These are phyloP conservation scores for Eucidaris tribuloides DNA, from an alignment of 35 echinoderm and acorn worm species.

Conservation along the genomic window DNA sequence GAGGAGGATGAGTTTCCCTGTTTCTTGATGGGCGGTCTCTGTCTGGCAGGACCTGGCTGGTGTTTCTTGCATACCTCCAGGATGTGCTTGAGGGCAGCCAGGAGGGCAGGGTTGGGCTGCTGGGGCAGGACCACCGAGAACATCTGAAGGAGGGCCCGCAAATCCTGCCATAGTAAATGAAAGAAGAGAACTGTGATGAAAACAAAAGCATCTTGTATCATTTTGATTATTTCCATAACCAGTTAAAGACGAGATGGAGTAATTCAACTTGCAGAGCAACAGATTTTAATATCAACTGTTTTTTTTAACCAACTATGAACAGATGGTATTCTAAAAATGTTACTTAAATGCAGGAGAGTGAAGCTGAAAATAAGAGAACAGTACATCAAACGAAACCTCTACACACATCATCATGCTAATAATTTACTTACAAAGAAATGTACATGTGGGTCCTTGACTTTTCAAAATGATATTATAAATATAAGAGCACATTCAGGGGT, in stretches of 20 bases:
- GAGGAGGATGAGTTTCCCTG: conserved; percentile 5
- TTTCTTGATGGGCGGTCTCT: neutral
- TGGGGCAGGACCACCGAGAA: conserved; percentile 59
- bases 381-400: too few relatives aligned
- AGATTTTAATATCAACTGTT: too few relatives aligned
- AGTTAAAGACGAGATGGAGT: neutral
- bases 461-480: too few relatives aligned
- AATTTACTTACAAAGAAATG: too few relatives aligned
- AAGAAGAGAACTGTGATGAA: neutral
- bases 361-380: too few relatives aligned
- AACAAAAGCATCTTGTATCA: neutral
- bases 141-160: conserved; percentile 72
- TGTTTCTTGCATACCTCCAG: conserved; percentile 40
- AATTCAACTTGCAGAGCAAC: too few relatives aligned
- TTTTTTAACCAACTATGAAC: too few relatives aligned
- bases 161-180: conserved; percentile 44
- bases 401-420: too few relatives aligned
- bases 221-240: neutral
- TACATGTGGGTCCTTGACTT: too few relatives aligned
- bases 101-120: conserved; percentile 29
- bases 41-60: neutral
- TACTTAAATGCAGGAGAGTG: too few relatives aligned
- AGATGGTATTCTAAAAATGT: too few relatives aligned
- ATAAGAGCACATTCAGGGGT: too few relatives aligned
- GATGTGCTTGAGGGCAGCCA: conserved; percentile 57